Conservation (phyloP, 2,797 vertebrate genomes). For the Gambelia wislizenii region DNA sequence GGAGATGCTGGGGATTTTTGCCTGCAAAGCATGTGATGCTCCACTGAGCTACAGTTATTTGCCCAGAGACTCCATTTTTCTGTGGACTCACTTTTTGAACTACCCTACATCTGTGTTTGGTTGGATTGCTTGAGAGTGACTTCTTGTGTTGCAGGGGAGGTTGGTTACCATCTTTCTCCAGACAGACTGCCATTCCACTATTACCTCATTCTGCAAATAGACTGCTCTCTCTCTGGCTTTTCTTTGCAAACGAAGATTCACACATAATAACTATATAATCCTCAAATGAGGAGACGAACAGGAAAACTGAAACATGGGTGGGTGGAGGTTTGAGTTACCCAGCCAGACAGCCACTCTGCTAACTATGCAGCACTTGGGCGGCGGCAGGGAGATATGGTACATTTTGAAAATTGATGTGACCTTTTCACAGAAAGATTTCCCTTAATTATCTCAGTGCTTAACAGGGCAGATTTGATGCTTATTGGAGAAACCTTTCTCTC, state of each 20-base stretch:
- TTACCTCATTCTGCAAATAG: no score
- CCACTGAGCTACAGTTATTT: no score
- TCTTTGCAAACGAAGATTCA: no score
- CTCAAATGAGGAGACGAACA: neutral
- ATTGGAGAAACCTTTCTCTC: neutral
- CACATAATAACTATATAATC: neutral
- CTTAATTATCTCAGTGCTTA: conserved; percentile 34
- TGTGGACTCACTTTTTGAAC: neutral
- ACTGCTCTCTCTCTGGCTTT: no score
- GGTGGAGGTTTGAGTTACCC: neutral
- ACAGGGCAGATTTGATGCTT: conserved; percentile 4
- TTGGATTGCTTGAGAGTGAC: neutral
- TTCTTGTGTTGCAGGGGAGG: neutral
- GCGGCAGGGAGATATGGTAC: neutral
- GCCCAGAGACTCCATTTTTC: no score
- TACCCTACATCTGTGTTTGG: neutral
- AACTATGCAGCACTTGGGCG: neutral
- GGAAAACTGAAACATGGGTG: neutral
- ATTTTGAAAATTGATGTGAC: conserved; percentile 37
- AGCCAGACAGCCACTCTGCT: neutral
- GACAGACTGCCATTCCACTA: no score
- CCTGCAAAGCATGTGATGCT: no score
- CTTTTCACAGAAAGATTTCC: conserved; percentile 33
- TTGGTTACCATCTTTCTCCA: neutral
- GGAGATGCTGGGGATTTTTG: no score